Percentiles rank a stretch among this genome's conserved stretches.
phyloP scores from a whole-genome alignment of 2,797 vertebrate species.

The Cheirogaleus major region DNA sequence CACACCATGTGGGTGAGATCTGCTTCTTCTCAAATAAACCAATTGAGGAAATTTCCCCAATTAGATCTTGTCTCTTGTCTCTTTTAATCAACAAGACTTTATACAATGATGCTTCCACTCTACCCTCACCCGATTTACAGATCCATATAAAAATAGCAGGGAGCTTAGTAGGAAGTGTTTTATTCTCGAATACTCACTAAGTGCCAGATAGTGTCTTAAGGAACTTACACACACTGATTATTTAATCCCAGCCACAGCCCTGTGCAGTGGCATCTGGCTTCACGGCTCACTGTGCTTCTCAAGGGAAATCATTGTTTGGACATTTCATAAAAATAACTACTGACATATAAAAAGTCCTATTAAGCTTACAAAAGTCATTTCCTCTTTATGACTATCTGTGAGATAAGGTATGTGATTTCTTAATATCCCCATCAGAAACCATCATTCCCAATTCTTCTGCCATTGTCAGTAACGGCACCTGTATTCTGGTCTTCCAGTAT shows the following conservation, averaged over 20 bases:
- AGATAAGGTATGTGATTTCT: not conserved
- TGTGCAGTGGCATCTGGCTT: not conserved
- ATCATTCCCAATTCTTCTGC: not conserved
- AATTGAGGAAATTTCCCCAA: not conserved
- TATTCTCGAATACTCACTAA: not conserved
- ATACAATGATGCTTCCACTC: not conserved
- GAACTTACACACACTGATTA: too few species aligned
- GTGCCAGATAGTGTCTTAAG: not conserved
- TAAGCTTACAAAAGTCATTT: not conserved
- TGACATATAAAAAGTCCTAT: not conserved
- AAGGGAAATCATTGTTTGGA: not conserved
- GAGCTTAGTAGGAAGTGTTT: not conserved
- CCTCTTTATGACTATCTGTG: not conserved
- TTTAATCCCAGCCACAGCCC: not conserved
- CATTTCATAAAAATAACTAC: not conserved
- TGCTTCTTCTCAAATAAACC: not conserved
- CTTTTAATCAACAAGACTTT: not conserved
- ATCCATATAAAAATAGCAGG: not conserved
- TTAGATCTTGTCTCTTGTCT: not conserved
- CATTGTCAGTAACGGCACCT: too few species aligned
- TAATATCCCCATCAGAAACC: not conserved
- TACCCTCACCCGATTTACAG: not conserved
- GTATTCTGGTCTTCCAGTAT: not conserved
- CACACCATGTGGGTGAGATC: not conserved
- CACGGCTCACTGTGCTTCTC: not conserved